Evolutionary conservation across 2,113 vertebrate species (phyloP), one percentile per base, ranked within the genome.

Genomic region (Trematocara zebra): DNA sequence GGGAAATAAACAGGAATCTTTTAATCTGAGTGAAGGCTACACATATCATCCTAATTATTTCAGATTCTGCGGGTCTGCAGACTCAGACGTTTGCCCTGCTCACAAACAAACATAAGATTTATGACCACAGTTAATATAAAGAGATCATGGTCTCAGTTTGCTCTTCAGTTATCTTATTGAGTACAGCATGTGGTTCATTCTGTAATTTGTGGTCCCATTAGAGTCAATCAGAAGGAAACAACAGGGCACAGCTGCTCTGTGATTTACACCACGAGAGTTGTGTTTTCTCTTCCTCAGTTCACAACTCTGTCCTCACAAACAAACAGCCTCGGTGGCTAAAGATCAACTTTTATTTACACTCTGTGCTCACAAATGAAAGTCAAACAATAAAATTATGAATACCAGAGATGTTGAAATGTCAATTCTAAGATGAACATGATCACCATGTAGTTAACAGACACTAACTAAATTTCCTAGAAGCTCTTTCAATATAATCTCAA

Each of bases 251-350:
- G 23, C 44, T 76, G 40, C 42, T 11, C 42, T 8, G 42, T 5
- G 26, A 31, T 28, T 44, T 0, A 42, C 0, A 44, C 67, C 37
- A 72, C 8, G 0, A 44, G 20, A 72, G 67, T 23, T 72, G 67
- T 2, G 20, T 44, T 44, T 44, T 44, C 20, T 42, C 40, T 72
- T 47, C 8, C 26, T 64, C 33, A 8, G 33, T 37, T n/a, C 59
- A 64, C 31, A n/a, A 18, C 15, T 33, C 57, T 35, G 8, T n/a
- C 59, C 10, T 74, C 23, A 31, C 23, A 74, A 28, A 74, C 23
- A 28, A 31, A 74, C 40, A 28, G 20, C 40, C 20, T 28, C 12
- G 8, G 20, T 72, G 40, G 67, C 40, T 72, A 69, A 14, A 69
- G n/a, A 23, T 42, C 53, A 0, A 15, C 20, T 44, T 72, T 72